These are phyloP conservation scores for Natrix natrix DNA, from an alignment of 2,797 vertebrate species.

Conservation along the genomic window DNA sequence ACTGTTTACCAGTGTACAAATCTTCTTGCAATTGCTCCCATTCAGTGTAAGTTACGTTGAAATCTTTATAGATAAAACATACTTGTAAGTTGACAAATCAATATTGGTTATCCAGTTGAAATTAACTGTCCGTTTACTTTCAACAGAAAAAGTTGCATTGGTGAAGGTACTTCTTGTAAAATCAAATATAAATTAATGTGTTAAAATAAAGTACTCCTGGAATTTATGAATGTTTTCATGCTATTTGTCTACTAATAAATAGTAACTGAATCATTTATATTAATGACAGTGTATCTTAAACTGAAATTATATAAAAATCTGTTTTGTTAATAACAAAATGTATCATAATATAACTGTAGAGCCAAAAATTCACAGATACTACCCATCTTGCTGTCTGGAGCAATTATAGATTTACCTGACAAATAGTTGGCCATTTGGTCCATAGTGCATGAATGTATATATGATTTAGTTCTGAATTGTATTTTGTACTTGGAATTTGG, in stretches of 20 bases:
- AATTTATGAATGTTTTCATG: background rate
- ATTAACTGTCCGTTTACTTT: background rate
- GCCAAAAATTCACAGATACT: background rate
- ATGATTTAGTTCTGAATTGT: background rate
- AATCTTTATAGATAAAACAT: background rate
- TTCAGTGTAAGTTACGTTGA: background rate
- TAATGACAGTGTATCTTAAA: background rate
- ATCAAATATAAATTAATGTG: background rate
- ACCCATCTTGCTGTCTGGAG: background rate
- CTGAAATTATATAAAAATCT: background rate
- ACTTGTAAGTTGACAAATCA: background rate
- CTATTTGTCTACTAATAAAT: background rate
- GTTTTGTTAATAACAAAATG: background rate
- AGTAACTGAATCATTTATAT: background rate
- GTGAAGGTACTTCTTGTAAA: background rate
- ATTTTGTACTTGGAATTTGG: background rate
- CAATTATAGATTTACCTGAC: background rate
- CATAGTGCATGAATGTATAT: background rate
- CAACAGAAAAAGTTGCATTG: background rate
- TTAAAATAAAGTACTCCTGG: background rate
- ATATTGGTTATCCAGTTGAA: background rate
- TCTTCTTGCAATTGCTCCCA: background rate
- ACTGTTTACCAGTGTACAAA: background rate
- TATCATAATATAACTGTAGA: background rate
- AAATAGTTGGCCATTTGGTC: background rate